A percentile compares a stretch with the other conserved stretches of the same genome.
Evolutionary conservation across 2,113 vertebrate genomes (phyloP).

Genomic region (Illadopsis cleaveri): DNA sequence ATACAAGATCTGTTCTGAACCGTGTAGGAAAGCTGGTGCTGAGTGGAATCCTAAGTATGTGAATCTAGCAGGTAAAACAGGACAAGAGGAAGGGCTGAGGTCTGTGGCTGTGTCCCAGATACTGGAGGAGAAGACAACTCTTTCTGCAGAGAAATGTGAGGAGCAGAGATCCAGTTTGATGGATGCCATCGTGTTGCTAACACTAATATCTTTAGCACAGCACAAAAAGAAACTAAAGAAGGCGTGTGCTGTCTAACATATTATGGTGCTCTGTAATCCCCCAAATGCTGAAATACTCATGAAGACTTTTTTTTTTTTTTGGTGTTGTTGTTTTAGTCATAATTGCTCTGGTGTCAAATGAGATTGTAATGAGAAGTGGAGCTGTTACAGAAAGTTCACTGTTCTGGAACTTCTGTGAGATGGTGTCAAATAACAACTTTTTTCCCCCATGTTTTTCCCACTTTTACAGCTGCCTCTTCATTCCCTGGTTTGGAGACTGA

Average conservation of each 20-base stretch:
- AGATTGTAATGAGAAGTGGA: constrained; percentile 35
- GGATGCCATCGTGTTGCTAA: background rate
- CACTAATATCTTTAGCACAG: background rate
- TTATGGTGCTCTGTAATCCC: background rate
- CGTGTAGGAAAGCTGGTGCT: background rate
- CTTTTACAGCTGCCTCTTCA: constrained; percentile 68
- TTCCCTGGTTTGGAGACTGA: constrained; percentile 57
- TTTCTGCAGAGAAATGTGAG: background rate
- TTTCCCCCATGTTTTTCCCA: constrained; percentile 59
- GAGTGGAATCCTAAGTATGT: constrained; percentile 35
- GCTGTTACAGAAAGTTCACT: constrained; percentile 60
- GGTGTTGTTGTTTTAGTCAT: constrained; percentile 36
- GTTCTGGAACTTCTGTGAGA: constrained; percentile 40
- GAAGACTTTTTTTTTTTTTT: background rate
- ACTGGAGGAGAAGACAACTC: background rate
- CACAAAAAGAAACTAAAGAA: background rate
- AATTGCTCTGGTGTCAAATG: constrained; percentile 53
- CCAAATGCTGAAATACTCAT: constrained; percentile 16
- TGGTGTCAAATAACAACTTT: constrained; percentile 60
- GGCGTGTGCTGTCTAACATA: background rate
- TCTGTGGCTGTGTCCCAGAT: background rate
- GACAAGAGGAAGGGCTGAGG: background rate
- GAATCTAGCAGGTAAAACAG: background rate
- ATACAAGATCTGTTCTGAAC: constrained; percentile 21
- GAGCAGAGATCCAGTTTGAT: background rate